Conservation (phyloP, 2,113 vertebrate genomes). For the Mohoua ochrocephala region DNA sequence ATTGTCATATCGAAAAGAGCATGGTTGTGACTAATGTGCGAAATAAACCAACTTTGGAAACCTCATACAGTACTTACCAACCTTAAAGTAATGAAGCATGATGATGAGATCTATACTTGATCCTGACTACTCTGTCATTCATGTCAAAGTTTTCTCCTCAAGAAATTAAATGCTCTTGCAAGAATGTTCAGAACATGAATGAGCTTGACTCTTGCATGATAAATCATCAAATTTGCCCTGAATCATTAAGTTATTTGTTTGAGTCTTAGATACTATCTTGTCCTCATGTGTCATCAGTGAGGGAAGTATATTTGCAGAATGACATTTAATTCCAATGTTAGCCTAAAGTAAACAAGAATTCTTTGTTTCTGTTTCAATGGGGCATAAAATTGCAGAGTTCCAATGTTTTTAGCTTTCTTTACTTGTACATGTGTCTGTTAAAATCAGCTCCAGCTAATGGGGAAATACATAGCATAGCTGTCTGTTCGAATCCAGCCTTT, state of each 20-base stretch:
- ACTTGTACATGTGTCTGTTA: not conserved
- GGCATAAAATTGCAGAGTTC: not conserved
- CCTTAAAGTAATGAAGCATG: conserved; percentile 51
- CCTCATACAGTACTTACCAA: conserved; percentile 11
- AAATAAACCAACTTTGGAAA: conserved; percentile 57
- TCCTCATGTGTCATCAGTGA: not conserved
- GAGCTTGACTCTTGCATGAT: not conserved
- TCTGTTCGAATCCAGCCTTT: not conserved
- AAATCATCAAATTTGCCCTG: not conserved
- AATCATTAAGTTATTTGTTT: conserved; percentile 1
- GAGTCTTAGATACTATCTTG: not conserved
- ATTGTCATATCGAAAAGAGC: conserved; percentile 29
- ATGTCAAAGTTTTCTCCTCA: conserved; percentile 9
- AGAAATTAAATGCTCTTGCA: not conserved
- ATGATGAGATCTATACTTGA: conserved; percentile 10
- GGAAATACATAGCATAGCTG: not conserved
- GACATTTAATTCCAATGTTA: not conserved
- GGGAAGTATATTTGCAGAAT: not conserved
- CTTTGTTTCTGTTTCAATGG: not conserved
- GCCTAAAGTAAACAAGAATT: conserved; percentile 6
- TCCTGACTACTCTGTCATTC: conserved; percentile 20
- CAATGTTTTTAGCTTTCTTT: not conserved
- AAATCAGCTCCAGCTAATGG: not conserved
- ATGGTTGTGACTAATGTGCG: conserved; percentile 54
- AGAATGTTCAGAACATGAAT: not conserved